Evolutionary conservation across 2,888 invertebrate genomes (phyloP).

Genomic region (Exocentrus adspersus): DNA sequence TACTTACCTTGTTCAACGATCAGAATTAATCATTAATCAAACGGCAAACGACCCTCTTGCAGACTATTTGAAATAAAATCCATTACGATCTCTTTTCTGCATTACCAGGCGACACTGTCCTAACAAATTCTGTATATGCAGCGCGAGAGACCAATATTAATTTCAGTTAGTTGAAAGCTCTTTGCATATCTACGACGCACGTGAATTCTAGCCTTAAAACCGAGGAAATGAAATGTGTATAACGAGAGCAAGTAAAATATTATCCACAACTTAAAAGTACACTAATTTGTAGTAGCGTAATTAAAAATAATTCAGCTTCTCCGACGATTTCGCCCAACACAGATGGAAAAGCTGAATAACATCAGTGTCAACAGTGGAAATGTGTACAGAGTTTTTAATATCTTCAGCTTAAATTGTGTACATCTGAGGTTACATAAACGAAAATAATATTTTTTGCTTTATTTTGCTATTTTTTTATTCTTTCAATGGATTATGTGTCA

Average conservation of each 20-base stretch:
- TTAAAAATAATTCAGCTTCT: background rate
- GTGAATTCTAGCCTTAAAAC: background rate
- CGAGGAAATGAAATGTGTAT: slow-evolving; percentile 1
- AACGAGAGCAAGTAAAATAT: background rate
- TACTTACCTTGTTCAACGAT: no score
- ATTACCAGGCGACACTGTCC: background rate
- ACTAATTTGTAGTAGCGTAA: background rate
- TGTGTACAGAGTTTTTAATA: no score
- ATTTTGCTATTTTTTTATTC: no score
- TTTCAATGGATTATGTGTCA: no score
- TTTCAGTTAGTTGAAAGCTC: slow-evolving; percentile 1
- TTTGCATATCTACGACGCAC: background rate
- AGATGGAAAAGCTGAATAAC: background rate
- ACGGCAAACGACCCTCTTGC: no score
- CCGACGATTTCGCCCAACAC: no score
- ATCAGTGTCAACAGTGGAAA: background rate
- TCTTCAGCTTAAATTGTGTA: no score
- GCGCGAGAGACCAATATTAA: background rate
- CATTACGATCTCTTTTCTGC: no score
- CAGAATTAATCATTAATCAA: no score
- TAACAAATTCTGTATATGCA: background rate
- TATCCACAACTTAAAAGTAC: background rate
- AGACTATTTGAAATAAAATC: no score
- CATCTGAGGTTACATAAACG: no score
- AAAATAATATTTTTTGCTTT: no score